Conservation (phyloP, 2,113 vertebrate species). For the Scatophagus argus region DNA sequence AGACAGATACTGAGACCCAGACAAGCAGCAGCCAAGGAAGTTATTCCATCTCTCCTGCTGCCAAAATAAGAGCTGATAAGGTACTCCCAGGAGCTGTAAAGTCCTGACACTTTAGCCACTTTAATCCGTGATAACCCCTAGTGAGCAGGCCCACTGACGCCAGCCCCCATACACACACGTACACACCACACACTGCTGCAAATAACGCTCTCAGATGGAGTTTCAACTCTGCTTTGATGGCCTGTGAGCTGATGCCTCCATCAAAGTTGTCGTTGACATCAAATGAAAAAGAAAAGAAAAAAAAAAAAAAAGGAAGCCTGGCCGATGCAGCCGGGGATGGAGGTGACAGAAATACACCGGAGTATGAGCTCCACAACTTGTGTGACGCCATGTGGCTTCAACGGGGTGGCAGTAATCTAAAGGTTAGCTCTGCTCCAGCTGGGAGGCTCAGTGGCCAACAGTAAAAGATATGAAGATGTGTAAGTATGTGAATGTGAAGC, state of each 20-base stretch:
- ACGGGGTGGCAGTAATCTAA: conserved; percentile 21
- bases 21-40: conserved; percentile 35
- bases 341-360: conserved; percentile 28
- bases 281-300: not conserved
- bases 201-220: conserved; percentile 39
- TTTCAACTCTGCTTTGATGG: conserved; percentile 48
- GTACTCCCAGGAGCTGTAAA: conserved; percentile 38
- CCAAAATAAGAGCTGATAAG: conserved; percentile 68
- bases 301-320: not conserved
- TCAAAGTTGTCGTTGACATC: conserved; percentile 33
- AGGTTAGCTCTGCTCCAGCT: conserved; percentile 34
- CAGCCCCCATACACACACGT: not conserved
- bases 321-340: conserved; percentile 5
- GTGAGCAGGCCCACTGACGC: conserved; percentile 7
- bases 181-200: not conserved
- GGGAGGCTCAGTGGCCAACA: conserved; percentile 3
- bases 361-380: conserved; percentile 30
- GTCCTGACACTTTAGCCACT: conserved; percentile 67
- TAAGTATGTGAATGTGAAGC: not conserved
- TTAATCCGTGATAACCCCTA: conserved; percentile 51
- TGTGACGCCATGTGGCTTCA: conserved; percentile 6
- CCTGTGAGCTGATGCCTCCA: conserved; percentile 34
- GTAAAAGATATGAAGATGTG: conserved; percentile 9
- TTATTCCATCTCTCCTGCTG: conserved; percentile 48
- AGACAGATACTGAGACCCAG: conserved; percentile 43